Conservation (phyloP, 2,113 vertebrate genomes). For the Motacilla tschutschensis region DNA sequence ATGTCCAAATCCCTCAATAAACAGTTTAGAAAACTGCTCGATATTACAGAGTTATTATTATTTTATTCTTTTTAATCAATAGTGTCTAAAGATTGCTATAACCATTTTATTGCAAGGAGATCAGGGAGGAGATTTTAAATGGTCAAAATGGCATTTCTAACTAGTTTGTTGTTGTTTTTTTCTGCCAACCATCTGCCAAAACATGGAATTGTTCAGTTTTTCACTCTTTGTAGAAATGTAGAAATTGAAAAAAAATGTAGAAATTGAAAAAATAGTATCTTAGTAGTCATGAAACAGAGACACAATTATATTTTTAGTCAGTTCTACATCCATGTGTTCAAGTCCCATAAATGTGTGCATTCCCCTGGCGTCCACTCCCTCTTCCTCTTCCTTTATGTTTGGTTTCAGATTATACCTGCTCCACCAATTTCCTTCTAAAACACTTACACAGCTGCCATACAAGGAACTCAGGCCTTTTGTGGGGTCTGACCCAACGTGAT, state of each 20-base stretch:
- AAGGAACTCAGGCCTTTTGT: background rate
- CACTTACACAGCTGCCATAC: background rate
- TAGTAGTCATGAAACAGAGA: background rate
- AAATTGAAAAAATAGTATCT: background rate
- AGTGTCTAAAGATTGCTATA: background rate
- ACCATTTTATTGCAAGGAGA: background rate
- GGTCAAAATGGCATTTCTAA: background rate
- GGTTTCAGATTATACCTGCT: background rate
- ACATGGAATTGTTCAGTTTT: background rate
- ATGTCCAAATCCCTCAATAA: background rate
- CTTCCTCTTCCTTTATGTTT: accelerated
- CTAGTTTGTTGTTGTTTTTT: background rate
- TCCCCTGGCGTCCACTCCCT: background rate
- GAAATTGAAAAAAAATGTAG: background rate
- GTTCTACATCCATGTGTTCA: background rate
- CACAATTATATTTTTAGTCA: background rate
- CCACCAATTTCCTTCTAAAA: background rate
- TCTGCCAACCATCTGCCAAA: background rate
- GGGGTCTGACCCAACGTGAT: background rate
- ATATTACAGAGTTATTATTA: background rate
- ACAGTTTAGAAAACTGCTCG: background rate
- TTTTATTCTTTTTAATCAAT: background rate
- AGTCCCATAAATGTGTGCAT: accelerated
- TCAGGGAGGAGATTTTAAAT: background rate
- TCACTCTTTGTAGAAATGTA: background rate